Conservation (phyloP, 1,140 invertebrate genomes). For the Macrostomum lignano region DNA sequence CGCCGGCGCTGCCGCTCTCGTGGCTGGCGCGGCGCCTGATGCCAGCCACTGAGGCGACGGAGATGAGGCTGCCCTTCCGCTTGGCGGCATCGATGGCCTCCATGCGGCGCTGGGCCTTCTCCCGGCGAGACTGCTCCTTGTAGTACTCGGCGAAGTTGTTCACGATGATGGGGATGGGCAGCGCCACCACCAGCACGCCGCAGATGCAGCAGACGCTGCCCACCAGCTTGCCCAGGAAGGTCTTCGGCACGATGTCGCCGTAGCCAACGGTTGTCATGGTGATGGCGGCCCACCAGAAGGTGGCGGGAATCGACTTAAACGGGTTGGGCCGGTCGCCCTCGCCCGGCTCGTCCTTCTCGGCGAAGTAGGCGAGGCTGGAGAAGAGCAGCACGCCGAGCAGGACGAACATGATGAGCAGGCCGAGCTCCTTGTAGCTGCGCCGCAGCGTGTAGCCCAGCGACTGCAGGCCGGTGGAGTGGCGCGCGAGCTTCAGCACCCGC, state of each 20-base stretch:
- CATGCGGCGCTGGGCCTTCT: slow-evolving; percentile 6
- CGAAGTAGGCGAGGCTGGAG: slow-evolving; percentile 11
- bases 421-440: slow-evolving; percentile 4
- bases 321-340: too few relatives aligned
- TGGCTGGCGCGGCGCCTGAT: too few relatives aligned
- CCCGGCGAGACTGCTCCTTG: slow-evolving; percentile 6
- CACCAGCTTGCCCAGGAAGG: slow-evolving; percentile 22
- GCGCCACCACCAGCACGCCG: slow-evolving; percentile 34
- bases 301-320: slow-evolving; percentile 54
- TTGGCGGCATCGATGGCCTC: slow-evolving; percentile 6
- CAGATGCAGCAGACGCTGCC: slow-evolving; percentile 58
- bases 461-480: slow-evolving; percentile 3
- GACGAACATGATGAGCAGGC: slow-evolving; percentile 4
- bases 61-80: slow-evolving; percentile 4
- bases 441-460: slow-evolving; percentile 2
- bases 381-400: neutral
- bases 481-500: slow-evolving; percentile 7
- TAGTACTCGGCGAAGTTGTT: slow-evolving; percentile 7
- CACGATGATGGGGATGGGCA: slow-evolving; percentile 19
- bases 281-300: slow-evolving; percentile 65
- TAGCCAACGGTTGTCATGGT: slow-evolving; percentile 39
- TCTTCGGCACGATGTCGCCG: slow-evolving; percentile 34
- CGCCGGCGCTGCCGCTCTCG: too few relatives aligned
- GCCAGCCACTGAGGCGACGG: neutral
- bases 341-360: slow-evolving; percentile 15